Conservation (phyloP, 2,797 vertebrate species). For the Chelidonichthys spinosus region DNA sequence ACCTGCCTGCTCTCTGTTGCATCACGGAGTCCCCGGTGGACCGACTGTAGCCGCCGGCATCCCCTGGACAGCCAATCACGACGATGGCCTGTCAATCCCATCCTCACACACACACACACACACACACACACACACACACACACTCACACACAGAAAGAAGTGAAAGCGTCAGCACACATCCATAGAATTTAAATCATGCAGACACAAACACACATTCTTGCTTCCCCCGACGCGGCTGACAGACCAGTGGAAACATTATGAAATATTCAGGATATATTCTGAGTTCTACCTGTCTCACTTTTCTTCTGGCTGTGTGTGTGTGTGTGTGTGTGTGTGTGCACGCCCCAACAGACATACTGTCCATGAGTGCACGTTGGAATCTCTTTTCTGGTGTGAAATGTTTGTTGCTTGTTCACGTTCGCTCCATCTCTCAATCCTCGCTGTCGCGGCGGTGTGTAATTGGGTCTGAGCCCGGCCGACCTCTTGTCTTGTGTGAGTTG, state of each 20-base stretch:
- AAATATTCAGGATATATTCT: conserved; percentile 75
- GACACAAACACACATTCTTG: background rate
- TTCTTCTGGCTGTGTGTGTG: conserved; percentile 23
- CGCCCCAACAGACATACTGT: no score
- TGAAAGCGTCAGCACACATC: conserved; percentile 21
- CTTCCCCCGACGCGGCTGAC: conserved; percentile 48
- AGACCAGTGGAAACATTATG: conserved; percentile 77
- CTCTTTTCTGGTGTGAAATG: no score
- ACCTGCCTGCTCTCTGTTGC: conserved; percentile 28
- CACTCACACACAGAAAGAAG: conserved; percentile 3
- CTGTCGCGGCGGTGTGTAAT: conserved; percentile 52
- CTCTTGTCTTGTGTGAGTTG: conserved; percentile 58
- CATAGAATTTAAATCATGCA: conserved; percentile 34
- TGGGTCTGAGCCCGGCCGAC: conserved; percentile 55
- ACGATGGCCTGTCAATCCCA: conserved; percentile 35
- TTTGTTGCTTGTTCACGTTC: conserved; percentile 1
- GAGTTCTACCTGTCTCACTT: conserved; percentile 72
- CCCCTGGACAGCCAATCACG: conserved; percentile 52
- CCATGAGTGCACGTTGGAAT: conserved; percentile 43
- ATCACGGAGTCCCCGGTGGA: conserved; percentile 43
- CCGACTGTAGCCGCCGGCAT: conserved; percentile 31
- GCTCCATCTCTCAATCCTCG: background rate
- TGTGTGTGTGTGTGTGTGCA: conserved; percentile 34
- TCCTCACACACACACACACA: conserved; percentile 18
- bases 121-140: conserved; percentile 7